phyloP scores from a whole-genome alignment of 2,888 invertebrate genomes.

The Gasteruption jaculator region DNA sequence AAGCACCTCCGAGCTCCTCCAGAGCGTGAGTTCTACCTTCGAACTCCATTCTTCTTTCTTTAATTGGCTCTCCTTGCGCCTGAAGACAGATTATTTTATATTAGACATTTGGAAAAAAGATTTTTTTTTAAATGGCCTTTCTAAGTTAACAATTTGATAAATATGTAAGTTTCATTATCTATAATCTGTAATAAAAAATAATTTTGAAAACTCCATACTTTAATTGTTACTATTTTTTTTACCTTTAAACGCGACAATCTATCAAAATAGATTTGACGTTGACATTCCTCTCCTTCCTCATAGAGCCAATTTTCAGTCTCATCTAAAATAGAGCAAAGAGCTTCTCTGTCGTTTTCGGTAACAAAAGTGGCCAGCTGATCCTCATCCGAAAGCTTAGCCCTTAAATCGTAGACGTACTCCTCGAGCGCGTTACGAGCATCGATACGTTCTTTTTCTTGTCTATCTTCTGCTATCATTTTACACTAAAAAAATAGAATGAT shows the following conservation, averaged over 20 bases:
- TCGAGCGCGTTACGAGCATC: conserved; percentile 96
- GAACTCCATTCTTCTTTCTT: conserved; percentile 74
- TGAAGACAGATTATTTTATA: conserved; percentile 49
- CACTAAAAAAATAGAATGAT: conserved; percentile 52
- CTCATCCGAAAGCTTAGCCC: conserved; percentile 79
- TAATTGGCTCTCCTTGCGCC: conserved; percentile 85
- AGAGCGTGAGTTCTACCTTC: conserved; percentile 75
- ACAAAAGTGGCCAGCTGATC: conserved; percentile 74
- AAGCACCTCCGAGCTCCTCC: conserved; percentile 72
- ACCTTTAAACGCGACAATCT: conserved; percentile 40
- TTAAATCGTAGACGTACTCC: conserved; percentile 96
- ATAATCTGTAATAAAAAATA: too few species aligned
- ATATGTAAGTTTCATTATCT: neutral
- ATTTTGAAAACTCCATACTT: too few species aligned
- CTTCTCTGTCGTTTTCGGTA: conserved; percentile 63
- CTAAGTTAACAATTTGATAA: neutral
- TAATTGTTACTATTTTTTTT: too few species aligned
- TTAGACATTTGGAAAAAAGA: neutral
- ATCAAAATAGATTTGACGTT: conserved; percentile 62
- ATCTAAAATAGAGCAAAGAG: conserved; percentile 66
- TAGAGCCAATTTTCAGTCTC: conserved; percentile 96
- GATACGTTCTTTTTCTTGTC: conserved; percentile 88
- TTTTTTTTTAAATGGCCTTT: too few species aligned
- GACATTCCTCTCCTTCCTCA: conserved; percentile 93
- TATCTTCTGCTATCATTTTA: conserved; percentile 80